Conservation (phyloP, 2,888 invertebrate genomes). For the Drosophila borborema region DNA sequence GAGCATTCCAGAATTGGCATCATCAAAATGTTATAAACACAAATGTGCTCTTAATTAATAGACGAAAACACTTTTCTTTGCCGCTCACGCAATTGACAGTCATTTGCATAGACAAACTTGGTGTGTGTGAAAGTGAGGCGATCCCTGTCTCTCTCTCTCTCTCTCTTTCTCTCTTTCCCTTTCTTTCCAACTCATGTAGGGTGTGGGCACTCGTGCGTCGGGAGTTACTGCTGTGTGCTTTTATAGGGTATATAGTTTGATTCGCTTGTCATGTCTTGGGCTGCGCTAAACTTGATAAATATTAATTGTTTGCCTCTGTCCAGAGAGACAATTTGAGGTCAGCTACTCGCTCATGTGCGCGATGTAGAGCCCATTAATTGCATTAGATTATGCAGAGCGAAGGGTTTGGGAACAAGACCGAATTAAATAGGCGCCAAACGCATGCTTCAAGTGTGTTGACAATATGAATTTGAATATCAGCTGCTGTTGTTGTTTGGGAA, state of each 20-base stretch:
- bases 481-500: slow-evolving; percentile 24
- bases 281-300: slow-evolving; percentile 69
- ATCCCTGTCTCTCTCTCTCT: neutral
- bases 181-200: neutral
- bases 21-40: slow-evolving; percentile 46
- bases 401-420: slow-evolving; percentile 15
- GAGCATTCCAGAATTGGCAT: slow-evolving; percentile 31
- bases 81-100: slow-evolving; percentile 65
- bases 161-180: neutral
- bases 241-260: slow-evolving; percentile 14
- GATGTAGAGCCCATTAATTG: slow-evolving; percentile 63
- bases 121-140: slow-evolving; percentile 46
- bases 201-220: slow-evolving; percentile 16
- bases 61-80: slow-evolving; percentile 62
- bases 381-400: slow-evolving; percentile 57
- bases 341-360: slow-evolving; percentile 37
- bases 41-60: slow-evolving; percentile 66
- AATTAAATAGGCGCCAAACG: slow-evolving; percentile 33
- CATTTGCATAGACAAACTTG: slow-evolving; percentile 66
- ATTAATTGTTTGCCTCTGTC: slow-evolving; percentile 68
- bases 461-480: slow-evolving; percentile 43
- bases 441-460: slow-evolving; percentile 42
- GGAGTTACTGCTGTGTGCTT: slow-evolving; percentile 1
- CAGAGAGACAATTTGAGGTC: slow-evolving; percentile 71
- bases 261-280: slow-evolving; percentile 30